Evolutionary conservation across 2,888 invertebrate genomes (phyloP), one percentile per base, ranked within the genome.

Genomic region (Acleris cristana): DNA sequence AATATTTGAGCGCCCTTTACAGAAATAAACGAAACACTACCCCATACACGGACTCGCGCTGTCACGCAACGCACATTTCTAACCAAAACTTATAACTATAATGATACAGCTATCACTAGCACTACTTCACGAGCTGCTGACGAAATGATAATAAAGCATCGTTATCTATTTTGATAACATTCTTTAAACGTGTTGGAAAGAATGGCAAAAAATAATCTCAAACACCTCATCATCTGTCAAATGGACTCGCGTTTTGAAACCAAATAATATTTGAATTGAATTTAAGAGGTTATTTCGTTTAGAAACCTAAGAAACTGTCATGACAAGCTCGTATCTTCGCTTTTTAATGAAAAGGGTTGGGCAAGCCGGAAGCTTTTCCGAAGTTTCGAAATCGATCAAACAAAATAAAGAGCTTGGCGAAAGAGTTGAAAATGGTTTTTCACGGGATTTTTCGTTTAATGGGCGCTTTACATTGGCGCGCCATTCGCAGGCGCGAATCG

Each of bases 121-220:
- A 74, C 74, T 75, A 76, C 72, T 78, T 80, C 73, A 84, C 77
- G 78, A 78, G 74, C 76, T 79, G 77, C 74, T 77, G 71, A 69
- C 70, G 55, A 73, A 71, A 76, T 73, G 79, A 77, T 70, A 80
- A 76, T 73, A 76, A 76, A 80, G 79, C 84, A 77, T 85, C 84
- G 82, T 86, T 87, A 87, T 86, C 87, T 87, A 86, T 85, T 87
- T 85, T 84, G 89, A 86, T 89, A 90, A 85, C 88, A 86, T 83
- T 84, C 77, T 83, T 81, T 77, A 81, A 83, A 77, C 76, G 74
- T 77, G 80, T 80, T 80, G 79, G 77, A 84, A 84, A 80, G 76
- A 71, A 71, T 73, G 76, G 75, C 72, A 76, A 82, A 83, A 81
- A 80, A 73, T 76, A 74, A 78, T 73, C 69, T 73, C 70, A 70